A percentile compares a stretch with the other conserved stretches of the same genome.
These are phyloP conservation scores for Heliconius melpomene DNA, from an alignment of 1,140 invertebrate genomes.

Conservation along the genomic window DNA sequence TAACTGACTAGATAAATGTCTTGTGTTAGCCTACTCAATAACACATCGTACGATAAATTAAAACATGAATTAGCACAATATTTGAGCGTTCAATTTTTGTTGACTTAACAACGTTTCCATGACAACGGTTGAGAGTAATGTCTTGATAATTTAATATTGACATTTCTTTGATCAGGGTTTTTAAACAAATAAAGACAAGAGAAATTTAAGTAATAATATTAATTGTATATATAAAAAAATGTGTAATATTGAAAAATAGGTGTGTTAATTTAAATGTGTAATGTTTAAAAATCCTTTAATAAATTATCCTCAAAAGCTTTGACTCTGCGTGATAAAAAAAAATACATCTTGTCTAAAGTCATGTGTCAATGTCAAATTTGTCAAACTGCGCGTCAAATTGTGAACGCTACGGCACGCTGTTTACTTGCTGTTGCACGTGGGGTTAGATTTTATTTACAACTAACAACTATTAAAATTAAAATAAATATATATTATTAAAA, in stretches of 20 bases:
- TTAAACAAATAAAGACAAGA: too few relatives aligned
- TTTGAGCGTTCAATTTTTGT: constrained; percentile 33
- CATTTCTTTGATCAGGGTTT: not conserved
- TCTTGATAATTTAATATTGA: not conserved
- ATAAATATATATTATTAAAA: constrained; percentile 13
- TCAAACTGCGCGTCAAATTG: not conserved
- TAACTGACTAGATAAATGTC: not conserved
- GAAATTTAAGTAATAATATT: too few relatives aligned
- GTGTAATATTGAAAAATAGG: not conserved
- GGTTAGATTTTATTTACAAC: constrained; percentile 6
- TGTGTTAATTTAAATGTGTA: not conserved
- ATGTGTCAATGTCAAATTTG: constrained; percentile 3
- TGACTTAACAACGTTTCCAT: constrained; percentile 42
- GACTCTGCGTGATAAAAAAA: not conserved
- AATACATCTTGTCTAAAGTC: not conserved
- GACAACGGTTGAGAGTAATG: constrained; percentile 18
- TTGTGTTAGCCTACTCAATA: not conserved
- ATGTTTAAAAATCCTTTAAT: not conserved
- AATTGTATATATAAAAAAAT: not conserved
- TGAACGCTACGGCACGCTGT: not conserved
- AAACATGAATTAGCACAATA: constrained; percentile 9
- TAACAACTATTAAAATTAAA: not conserved
- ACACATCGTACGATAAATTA: constrained; percentile 6
- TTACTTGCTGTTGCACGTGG: constrained; percentile 24
- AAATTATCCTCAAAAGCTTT: not conserved